Conservation (phyloP, 2,113 vertebrate species). For the Aptenodytes patagonicus region DNA sequence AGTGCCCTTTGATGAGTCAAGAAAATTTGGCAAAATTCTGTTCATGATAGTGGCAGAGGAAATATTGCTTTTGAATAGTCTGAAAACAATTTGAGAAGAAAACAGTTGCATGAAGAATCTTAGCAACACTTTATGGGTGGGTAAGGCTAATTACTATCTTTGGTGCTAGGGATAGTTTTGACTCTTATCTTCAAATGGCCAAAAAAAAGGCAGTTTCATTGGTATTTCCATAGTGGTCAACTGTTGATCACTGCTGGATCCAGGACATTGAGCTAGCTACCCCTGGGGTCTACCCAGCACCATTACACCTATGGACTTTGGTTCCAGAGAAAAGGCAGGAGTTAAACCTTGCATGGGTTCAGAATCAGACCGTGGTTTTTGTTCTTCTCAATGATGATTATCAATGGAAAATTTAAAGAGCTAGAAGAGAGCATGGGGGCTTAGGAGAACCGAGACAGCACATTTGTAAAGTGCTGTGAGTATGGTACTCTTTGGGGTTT, state of each 20-base stretch:
- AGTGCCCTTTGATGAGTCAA: background rate
- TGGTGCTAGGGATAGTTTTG: background rate
- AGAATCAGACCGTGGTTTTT: background rate
- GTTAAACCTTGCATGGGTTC: background rate
- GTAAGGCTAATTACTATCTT: background rate
- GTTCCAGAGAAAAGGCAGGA: background rate
- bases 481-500: background rate
- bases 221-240: background rate
- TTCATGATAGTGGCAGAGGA: background rate
- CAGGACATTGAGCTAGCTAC: background rate
- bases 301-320: accelerated
- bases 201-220: background rate
- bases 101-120: background rate
- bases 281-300: background rate
- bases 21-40: background rate
- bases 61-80: background rate
- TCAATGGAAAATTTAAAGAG: background rate
- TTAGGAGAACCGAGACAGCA: background rate
- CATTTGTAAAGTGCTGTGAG: background rate
- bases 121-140: background rate
- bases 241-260: background rate
- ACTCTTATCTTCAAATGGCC: background rate
- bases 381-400: background rate
- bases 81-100: background rate
- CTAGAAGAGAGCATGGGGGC: background rate